These are phyloP conservation scores for Lagocephalus sceleratus DNA, from an alignment of 2,797 vertebrate species.

Conservation along the genomic window DNA sequence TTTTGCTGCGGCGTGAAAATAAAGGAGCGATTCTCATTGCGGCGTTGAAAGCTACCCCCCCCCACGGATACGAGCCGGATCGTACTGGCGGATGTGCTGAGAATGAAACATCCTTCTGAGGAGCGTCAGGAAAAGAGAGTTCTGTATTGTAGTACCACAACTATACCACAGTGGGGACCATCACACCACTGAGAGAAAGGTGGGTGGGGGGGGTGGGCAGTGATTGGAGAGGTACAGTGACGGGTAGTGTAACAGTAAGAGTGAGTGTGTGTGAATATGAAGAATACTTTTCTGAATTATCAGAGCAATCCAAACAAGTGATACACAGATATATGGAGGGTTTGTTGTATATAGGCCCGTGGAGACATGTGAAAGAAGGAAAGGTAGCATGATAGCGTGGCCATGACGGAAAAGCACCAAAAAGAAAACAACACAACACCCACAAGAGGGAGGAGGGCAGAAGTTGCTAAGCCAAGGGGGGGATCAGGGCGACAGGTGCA, in stretches of 20 bases:
- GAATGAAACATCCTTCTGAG: slow-evolving; percentile 50
- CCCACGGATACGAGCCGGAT: slow-evolving; percentile 32
- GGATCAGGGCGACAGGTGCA: slow-evolving; percentile 24
- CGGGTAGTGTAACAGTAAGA: slow-evolving; percentile 38
- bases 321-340: slow-evolving; percentile 9
- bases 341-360: slow-evolving; percentile 14
- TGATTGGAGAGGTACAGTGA: slow-evolving; percentile 46
- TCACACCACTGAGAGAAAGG: slow-evolving; percentile 49
- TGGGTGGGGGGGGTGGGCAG: not conserved
- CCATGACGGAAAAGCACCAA: slow-evolving; percentile 47
- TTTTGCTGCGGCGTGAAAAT: not conserved
- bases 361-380: slow-evolving; percentile 36
- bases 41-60: slow-evolving; percentile 32
- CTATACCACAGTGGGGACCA: slow-evolving; percentile 59
- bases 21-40: not conserved
- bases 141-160: slow-evolving; percentile 58
- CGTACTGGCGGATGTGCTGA: slow-evolving; percentile 44
- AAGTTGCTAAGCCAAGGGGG: slow-evolving; percentile 35
- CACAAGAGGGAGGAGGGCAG: slow-evolving; percentile 21
- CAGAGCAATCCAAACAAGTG: slow-evolving; percentile 28
- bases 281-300: slow-evolving; percentile 39
- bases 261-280: slow-evolving; percentile 35
- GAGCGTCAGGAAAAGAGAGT: slow-evolving; percentile 37
- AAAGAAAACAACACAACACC: slow-evolving; percentile 53
- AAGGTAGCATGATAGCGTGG: slow-evolving; percentile 50